Conservation (phyloP, 2,888 invertebrate genomes). For the Ormyrus thymus region DNA sequence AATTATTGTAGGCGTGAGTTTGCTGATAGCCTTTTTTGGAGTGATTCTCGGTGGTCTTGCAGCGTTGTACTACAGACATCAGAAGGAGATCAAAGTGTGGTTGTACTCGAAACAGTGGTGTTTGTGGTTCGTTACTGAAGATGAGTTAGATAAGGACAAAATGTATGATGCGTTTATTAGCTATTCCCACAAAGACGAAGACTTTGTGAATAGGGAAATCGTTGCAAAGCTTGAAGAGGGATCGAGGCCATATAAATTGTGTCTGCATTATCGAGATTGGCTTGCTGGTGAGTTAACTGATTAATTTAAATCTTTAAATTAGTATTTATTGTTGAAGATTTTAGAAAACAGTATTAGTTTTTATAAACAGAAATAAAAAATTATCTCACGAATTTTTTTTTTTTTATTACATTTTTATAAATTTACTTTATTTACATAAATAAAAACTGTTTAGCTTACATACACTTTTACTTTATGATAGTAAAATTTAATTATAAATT, state of each 20-base stretch:
- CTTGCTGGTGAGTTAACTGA: constrained; percentile 79
- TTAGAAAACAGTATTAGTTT: not conserved
- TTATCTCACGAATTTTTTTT: no score
- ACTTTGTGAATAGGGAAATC: constrained; percentile 81
- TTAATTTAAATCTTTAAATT: constrained; percentile 3
- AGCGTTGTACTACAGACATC: constrained; percentile 71
- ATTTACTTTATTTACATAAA: no score
- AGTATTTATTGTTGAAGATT: not conserved
- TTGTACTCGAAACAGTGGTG: constrained; percentile 79
- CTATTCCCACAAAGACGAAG: constrained; percentile 86
- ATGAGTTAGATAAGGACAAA: constrained; percentile 82
- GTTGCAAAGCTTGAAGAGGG: constrained; percentile 82
- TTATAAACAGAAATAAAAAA: no score
- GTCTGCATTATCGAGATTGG: constrained; percentile 87
- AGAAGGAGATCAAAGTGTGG: constrained; percentile 82
- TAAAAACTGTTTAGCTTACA: no score
- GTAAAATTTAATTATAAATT: no score
- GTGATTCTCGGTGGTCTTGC: constrained; percentile 74
- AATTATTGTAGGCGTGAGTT: constrained; percentile 55
- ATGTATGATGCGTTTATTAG: constrained; percentile 88
- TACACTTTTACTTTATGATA: no score
- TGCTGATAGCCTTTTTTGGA: constrained; percentile 73
- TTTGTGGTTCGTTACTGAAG: constrained; percentile 81
- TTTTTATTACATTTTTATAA: not conserved
- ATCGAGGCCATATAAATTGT: constrained; percentile 81